Conservation (phyloP, 2,113 vertebrate species). For the Naja naja region DNA sequence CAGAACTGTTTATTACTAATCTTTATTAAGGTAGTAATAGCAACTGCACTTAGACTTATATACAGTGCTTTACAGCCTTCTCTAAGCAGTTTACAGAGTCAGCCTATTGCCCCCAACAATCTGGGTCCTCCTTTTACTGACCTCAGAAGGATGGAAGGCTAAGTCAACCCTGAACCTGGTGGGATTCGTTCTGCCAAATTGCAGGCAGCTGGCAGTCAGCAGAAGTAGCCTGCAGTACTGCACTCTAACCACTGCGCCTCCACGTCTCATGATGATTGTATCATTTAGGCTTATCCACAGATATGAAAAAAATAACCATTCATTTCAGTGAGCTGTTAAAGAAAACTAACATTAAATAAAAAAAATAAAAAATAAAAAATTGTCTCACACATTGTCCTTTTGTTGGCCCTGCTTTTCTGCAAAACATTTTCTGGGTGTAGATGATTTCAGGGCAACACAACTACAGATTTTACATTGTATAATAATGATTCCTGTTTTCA, state of each 20-base stretch:
- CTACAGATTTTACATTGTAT: constrained; percentile 33
- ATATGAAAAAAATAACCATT: neutral
- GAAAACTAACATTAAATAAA: neutral
- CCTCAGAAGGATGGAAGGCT: no score
- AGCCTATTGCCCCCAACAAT: no score
- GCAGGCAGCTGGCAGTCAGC: no score
- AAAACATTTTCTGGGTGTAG: constrained; percentile 8
- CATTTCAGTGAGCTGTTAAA: neutral
- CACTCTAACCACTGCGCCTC: no score
- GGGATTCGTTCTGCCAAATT: no score
- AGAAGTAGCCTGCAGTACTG: no score
- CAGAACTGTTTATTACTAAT: neutral
- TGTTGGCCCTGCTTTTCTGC: neutral
- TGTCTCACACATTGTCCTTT: neutral
- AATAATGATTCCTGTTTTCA: constrained; percentile 31
- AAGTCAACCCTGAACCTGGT: no score
- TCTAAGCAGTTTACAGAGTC: no score
- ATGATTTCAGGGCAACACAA: constrained; percentile 17
- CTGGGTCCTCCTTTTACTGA: no score
- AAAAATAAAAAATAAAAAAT: neutral
- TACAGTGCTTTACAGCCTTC: no score
- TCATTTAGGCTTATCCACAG: neutral
- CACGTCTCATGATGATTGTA: neutral
- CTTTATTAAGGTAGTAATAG: neutral
- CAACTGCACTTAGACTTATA: no score